A percentile compares a stretch with the other conserved stretches of the same genome.
Conservation (phyloP, 2,113 vertebrate genomes). For the Malurus alboscapulatus region DNA sequence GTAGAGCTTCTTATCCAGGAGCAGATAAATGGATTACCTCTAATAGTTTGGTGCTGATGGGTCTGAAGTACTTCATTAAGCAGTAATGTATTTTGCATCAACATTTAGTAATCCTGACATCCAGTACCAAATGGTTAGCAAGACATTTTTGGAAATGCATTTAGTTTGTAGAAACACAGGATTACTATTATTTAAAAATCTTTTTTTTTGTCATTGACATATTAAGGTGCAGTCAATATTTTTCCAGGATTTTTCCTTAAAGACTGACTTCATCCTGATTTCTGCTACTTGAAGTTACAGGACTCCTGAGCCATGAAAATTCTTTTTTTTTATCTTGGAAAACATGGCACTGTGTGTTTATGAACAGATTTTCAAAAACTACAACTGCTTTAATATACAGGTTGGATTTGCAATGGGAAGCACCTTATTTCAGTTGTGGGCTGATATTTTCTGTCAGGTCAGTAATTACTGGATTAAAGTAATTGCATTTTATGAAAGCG, state of each 20-base stretch:
- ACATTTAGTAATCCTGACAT: constrained; percentile 4
- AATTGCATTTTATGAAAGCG: constrained; percentile 61
- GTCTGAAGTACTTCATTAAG: constrained; percentile 42
- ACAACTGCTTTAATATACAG: neutral
- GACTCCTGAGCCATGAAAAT: neutral
- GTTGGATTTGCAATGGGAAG: constrained; percentile 28
- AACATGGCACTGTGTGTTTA: constrained; percentile 6
- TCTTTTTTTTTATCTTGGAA: neutral
- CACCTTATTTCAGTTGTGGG: constrained; percentile 15
- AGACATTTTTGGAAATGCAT: neutral
- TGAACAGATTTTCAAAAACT: neutral
- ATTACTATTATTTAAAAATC: neutral
- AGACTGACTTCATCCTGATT: neutral
- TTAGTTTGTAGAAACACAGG: neutral
- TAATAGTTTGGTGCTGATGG: constrained; percentile 25
- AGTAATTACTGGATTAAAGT: constrained; percentile 65
- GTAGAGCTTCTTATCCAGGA: constrained; percentile 1
- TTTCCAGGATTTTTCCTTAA: neutral
- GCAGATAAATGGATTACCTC: constrained; percentile 17
- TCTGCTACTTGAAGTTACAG: neutral
- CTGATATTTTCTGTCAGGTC: constrained; percentile 43
- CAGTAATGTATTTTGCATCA: constrained; percentile 21
- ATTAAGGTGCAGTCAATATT: neutral
- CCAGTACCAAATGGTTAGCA: constrained; percentile 1
- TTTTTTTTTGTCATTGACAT: neutral